Base-by-base conservation (phyloP, 2,797 vertebrate genomes). In the Pseudochirops cupreus region DNA sequence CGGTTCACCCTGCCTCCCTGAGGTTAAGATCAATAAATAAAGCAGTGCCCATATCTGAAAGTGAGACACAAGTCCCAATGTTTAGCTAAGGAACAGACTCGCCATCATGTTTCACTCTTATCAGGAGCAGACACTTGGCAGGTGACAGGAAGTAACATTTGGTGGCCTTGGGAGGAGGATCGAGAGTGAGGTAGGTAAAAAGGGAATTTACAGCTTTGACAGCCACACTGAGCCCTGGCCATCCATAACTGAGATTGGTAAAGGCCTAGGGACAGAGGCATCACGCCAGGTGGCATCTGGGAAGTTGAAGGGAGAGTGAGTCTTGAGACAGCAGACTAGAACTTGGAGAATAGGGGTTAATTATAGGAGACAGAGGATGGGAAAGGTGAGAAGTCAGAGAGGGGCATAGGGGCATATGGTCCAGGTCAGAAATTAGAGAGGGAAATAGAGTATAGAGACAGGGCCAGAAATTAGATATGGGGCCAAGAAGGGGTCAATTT, bases 1-100 rank as follows among this genome's bases (percentile, higher is more conserved):
- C 93, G 82, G 82, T 91, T 95, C 53, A 59, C 92, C 94, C 53
- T 52, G 92, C 94, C 90, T 94, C 39, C 74, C 67, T 93, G 53
- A 82, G 62, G 95, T 0, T 91, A 95, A 96, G n/a, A 94, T 87
- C 82, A 91, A 46, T 26, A 58, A 94, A 53, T 92, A 93, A 13
- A 95, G 92, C 26, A 31, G 29, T 0, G 4, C 91, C 92, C 95
- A 53, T 3, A 57, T 93, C 95, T 67, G 94, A 95, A 91, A 96
- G 90, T 56, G 95, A 93, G 56, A 93, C 62, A 56, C 31, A 50
- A 95, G 91, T 33, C 94, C 24, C 56, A n/a, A 5, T 50, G 33
- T 90, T 92, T 74, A 52, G 57, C 16, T 59, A 56, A 67, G 55
- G 16, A 39, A 16, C 5, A 39, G 9, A 0, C 10, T 1, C 5